Evolutionary conservation across 2,888 invertebrate species (phyloP), one percentile per base, ranked within the genome.

Genomic region (Lymantria dispar): DNA sequence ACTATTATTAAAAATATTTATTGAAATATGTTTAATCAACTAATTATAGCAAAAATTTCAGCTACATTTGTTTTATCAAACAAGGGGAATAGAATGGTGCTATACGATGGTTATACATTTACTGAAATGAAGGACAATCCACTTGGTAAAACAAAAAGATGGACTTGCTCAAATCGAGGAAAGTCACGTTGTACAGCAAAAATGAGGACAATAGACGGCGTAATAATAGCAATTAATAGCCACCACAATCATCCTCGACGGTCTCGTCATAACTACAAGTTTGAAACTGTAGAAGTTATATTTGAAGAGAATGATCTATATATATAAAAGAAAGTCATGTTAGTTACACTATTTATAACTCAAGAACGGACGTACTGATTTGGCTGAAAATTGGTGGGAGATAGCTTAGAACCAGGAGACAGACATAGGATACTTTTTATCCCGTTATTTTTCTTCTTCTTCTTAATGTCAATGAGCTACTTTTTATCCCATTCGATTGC

Each of bases 101-200:
- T 52, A 0, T 43, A 54, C 22, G 39, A 48, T 0, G 47, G 43
- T 1, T 46, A 31, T 2, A 58, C 55, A 13, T 44, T 52, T 29
- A 51, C 54, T 8, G 44, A 48, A 43, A 46, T 50, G 48, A 48
- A 37, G 44, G 56, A 45, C 5, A 10, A 38, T 8, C 29, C 11
- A 3, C 8, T 1, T 10, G 7, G 29, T 13, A 29, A 9, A 29
- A 50, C 47, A 33, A 45, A 45, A 7, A 45, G 54, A 31, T 62
- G 62, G 62, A 50, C 50, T n/a, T 62, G 62, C 38, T 62, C 62
- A 1, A 61, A 54, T 8, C 52, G 60, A 0, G 53, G 50, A 45
- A 47, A 30, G 8, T 49, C 46, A 41, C 44, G 52, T 0, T 63
- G 63, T 22, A 52, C 45, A n/a, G 63, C 60, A 0, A 60, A 60